Base-by-base conservation (phyloP, 1,140 invertebrate genomes). In the Drosophila aff. region DNA sequence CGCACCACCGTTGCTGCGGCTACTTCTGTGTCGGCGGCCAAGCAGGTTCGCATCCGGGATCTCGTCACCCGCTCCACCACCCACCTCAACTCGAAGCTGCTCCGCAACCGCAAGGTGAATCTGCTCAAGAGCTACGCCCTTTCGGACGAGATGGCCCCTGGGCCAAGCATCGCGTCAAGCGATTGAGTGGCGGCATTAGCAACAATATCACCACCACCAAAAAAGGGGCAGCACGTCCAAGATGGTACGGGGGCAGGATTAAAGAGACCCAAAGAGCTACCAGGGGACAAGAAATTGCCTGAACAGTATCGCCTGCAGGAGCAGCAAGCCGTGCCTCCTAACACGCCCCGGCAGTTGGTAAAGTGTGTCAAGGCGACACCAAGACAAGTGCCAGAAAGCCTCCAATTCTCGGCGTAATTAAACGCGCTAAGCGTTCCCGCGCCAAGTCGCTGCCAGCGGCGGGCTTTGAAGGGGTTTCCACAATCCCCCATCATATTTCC, bases 91-190 rank as follows among this genome's bases (percentile, higher is more conserved):
- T 91, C 85, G 1, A 90, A 90, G 57, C 61, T 85, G 59, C 44
- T 90, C 8, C 81, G 85, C 4, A 90, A 80, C 76, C 86, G 85
- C 28, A 91, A 91, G 44, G 66, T 90, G 1, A 91, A 59, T 36
- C 63, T 90, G 28, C 65, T 90, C 1, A 91, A 90, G 59, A 90
- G 58, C 47, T 85, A 85, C n/a, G 79, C 81, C 6, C 44, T 90
- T 8, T 26, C 86, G 9, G 82, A 91, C 40, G 53, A 38, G 11
- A 16, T 47, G 31, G 49, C 49, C 9, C 23, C 23, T 23, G 23
- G 23, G 23, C 23, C 23, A 23, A 47, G n/a, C 47, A 26, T 0
- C 67, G 79, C 1, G 21, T 18, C 33, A 89, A 79, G 41, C 81
- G 85, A 0, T 15, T 91, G 0, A 67, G 62, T 26, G 82, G 72